Conservation (phyloP, 2,797 vertebrate species). For the Lithobates sylvaticus region DNA sequence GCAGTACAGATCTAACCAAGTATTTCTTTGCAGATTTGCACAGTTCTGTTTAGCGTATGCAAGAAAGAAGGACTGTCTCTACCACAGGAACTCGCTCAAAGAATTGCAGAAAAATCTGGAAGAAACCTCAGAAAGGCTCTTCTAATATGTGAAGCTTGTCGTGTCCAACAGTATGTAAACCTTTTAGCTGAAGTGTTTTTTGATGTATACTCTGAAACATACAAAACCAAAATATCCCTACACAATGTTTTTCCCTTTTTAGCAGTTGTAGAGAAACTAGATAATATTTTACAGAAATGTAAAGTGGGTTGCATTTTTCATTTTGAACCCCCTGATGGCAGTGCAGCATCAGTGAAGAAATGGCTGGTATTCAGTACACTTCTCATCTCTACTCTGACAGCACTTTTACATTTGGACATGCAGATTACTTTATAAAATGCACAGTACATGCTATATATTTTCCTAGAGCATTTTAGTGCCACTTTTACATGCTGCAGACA, state of each 20-base stretch:
- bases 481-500: no score
- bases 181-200: not conserved
- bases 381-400: not conserved
- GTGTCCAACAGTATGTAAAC: constrained; percentile 93
- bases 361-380: no score
- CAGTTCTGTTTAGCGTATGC: constrained; percentile 87
- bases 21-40: constrained; percentile 83
- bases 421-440: no score
- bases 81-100: constrained; percentile 87
- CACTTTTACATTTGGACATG: not conserved
- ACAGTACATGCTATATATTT: no score
- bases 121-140: constrained; percentile 95
- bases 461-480: no score
- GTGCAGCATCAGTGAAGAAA: not conserved
- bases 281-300: not conserved
- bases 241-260: not conserved
- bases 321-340: not conserved
- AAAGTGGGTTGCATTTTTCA: not conserved
- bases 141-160: constrained; percentile 96
- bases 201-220: no score
- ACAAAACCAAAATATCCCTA: no score
- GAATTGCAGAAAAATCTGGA: constrained; percentile 89
- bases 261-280: not conserved
- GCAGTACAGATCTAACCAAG: not conserved
- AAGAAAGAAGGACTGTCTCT: constrained; percentile 93